Evolutionary conservation across 2,888 invertebrate genomes (phyloP), one percentile per base, ranked within the genome.

Genomic region (Epiblema foenella): DNA sequence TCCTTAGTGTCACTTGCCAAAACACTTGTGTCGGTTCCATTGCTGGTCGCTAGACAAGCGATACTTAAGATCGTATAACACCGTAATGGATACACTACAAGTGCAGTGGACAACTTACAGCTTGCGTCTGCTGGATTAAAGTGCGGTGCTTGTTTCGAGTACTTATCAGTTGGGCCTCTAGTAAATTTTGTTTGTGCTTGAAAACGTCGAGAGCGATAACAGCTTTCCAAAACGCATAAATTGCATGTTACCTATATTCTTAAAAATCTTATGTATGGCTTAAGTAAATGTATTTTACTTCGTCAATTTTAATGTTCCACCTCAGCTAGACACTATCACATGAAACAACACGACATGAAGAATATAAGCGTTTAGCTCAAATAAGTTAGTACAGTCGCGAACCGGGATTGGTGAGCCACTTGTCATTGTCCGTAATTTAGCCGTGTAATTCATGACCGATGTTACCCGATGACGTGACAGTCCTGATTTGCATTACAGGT

Each of bases 11-110:
- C 60, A 58, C 59, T 49, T 15, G 51, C 20, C 49, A 49, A 17
- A 65, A 29, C 70, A 62, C 62, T 70, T 33, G 20, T 15, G 52
- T 59, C 65, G 51, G 52, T 37, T 66, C 62, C 71, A 67, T 67
- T 67, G 51, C 60, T 59, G 24, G 37, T 17, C 49, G 17, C 62
- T 37, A 51, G 56, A 54, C 29, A 49, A 15, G 11, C 58, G 51
- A 51, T 46, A 20, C 20, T 8, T 42, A 59, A 49, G 59, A 17
- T 46, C 33, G 33, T 24, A 33, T 12, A 54, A 69, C 18, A 52
- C 15, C 29, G 46, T 60, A 60, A 46, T 60, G 60, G 51, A 42
- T 46, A 56, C 29, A 54, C 15, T 12, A 56, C 62, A 62, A 71
- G 57, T 62, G 57, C 56, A 54, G 60, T 60, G 42, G 39, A 62